These are phyloP conservation scores for Andricus quercusramuli DNA, from an alignment of 2,888 invertebrate species.

Conservation along the genomic window DNA sequence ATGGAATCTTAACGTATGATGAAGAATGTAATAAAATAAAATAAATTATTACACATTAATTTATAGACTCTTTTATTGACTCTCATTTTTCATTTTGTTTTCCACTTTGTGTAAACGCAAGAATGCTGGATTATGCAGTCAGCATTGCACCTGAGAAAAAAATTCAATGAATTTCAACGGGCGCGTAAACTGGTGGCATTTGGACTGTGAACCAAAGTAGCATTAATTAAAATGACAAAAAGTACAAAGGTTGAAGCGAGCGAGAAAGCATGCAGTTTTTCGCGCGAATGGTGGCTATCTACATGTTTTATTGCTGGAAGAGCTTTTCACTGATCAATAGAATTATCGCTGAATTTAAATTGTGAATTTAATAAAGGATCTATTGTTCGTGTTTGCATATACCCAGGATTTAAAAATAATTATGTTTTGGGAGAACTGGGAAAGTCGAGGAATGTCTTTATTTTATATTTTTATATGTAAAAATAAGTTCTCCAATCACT, in stretches of 20 bases:
- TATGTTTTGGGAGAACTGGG: background rate
- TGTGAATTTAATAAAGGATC: background rate
- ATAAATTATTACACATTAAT: background rate
- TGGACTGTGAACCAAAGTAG: slow-evolving; percentile 17
- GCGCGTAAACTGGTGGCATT: slow-evolving; percentile 14
- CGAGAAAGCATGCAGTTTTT: slow-evolving; percentile 31
- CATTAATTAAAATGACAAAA: slow-evolving; percentile 38
- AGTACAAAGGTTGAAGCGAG: slow-evolving; percentile 18
- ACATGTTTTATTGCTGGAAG: slow-evolving; percentile 23
- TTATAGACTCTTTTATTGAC: background rate
- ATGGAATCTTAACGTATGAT: background rate
- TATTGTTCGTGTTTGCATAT: background rate
- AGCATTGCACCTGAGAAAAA: background rate
- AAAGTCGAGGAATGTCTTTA: no score
- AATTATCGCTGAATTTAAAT: slow-evolving; percentile 6
- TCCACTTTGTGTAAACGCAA: background rate
- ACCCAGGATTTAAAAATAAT: background rate
- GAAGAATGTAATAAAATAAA: background rate
- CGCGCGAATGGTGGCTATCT: slow-evolving; percentile 15
- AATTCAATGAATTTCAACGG: slow-evolving; percentile 22
- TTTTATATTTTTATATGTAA: no score
- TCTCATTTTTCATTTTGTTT: slow-evolving; percentile 10
- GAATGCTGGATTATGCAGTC: slow-evolving; percentile 8
- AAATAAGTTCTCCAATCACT: no score
- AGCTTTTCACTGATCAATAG: slow-evolving; percentile 28